Evolutionary conservation across 2,797 vertebrate species (phyloP), one percentile per base, ranked within the genome.

Genomic region (Urocyon cinereoargenteus): DNA sequence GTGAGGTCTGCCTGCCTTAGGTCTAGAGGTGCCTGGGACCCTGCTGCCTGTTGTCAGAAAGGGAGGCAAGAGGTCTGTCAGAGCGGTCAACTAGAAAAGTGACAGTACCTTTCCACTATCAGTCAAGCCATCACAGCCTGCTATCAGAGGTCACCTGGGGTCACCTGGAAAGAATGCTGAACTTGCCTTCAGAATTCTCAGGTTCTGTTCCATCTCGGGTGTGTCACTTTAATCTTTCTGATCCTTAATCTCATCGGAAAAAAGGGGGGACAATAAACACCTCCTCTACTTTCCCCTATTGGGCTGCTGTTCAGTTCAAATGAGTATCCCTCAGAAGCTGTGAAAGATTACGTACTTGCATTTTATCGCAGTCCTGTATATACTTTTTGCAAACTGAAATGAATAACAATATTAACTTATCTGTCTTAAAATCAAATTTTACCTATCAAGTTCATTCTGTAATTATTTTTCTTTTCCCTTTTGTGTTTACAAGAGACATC

Each of bases 391-490:
- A 95, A 94, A 31, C 26, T 62, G 51, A 86, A 96, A 66, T 83
- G 51, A 94, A 61, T 86, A 82, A 92, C 73, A 57, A 61, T 90
- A 81, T 72, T 85, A 79, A 21, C 88, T 91, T 95, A 72, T 11
- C 72, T 79, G 61, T 73, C 96, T 86, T 70, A 83, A 92, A 91
- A 62, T 94, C 77, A 82, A 90, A 94, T 72, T 82, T 73, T 86
- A 78, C 51, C 82, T 40, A 85, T 36, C 28, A 51, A 53, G 31
- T 66, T 55, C 86, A 45, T 51, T 87, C n/a, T 79, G 19, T 84
- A 97, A 68, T 94, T 97, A 79, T 77, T 78, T 96, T 91, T 88
- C 75, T 61, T 92, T 7, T 90, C 94, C 49, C 64, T 90, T 91
- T 34, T 72, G 16, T 87, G 34, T 93, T 97, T 96, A 92, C 18